Conservation (phyloP, 2,797 vertebrate genomes). For the Neomorphus geoffroyi region DNA sequence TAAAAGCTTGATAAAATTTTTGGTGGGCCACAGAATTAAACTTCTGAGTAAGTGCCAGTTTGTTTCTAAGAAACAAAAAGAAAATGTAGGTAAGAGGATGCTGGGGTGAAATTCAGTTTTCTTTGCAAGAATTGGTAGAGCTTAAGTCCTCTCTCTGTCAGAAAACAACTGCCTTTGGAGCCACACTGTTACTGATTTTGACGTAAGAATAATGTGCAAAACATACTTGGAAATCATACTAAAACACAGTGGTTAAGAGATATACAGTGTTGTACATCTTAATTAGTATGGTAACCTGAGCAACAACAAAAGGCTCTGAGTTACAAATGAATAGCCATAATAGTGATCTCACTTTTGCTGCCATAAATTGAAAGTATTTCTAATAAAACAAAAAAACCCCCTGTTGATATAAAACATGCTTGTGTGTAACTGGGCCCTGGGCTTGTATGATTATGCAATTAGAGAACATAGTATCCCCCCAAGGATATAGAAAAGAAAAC, state of each 20-base stretch:
- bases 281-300: background rate
- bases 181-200: background rate
- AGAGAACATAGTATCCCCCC: background rate
- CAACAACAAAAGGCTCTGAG: background rate
- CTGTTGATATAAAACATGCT: background rate
- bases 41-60: background rate
- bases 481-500: constrained; percentile 3
- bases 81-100: background rate
- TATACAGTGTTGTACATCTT: background rate
- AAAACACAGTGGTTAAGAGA: background rate
- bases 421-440: background rate
- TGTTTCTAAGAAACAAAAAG: background rate
- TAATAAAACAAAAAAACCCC: background rate
- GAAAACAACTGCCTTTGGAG: background rate
- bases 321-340: background rate
- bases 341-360: background rate
- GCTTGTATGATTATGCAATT: constrained; percentile 27
- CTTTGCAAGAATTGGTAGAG: background rate
- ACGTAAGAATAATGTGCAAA: background rate
- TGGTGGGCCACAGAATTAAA: background rate
- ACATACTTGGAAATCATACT: background rate
- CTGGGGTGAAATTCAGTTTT: background rate
- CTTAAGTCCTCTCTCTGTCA: background rate
- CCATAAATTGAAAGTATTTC: background rate
- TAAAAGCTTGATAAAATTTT: background rate